Conservation (phyloP, 2,888 invertebrate species). For the Meliscaeva auricollis region DNA sequence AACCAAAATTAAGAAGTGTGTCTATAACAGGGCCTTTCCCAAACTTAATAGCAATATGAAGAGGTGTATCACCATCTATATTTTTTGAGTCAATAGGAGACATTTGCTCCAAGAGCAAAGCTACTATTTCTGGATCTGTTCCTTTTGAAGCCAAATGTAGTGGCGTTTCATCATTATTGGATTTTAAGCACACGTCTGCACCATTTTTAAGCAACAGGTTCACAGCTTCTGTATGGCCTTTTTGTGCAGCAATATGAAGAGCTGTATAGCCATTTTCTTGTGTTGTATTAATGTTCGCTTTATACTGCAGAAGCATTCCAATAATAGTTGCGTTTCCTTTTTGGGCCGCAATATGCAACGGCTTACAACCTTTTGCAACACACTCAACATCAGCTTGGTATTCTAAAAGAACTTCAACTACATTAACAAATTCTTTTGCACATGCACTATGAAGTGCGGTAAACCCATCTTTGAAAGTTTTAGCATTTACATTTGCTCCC, state of each 20-base stretch:
- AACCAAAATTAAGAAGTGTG: background rate
- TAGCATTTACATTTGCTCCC: conserved; percentile 24
- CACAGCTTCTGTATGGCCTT: background rate
- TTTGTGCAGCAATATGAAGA: background rate
- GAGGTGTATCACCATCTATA: background rate
- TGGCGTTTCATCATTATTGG: background rate
- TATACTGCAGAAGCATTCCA: background rate
- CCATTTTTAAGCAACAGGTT: background rate
- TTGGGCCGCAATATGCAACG: background rate
- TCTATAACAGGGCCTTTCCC: background rate
- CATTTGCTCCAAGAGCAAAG: background rate
- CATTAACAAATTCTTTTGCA: background rate
- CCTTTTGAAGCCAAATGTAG: background rate
- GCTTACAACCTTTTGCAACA: background rate
- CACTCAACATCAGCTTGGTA: conserved; percentile 15
- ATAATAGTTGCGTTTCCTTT: background rate
- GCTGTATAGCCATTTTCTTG: conserved; percentile 2
- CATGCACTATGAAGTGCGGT: conserved; percentile 24
- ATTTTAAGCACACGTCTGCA: background rate
- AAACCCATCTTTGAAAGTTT: background rate
- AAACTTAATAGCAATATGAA: background rate
- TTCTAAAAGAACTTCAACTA: conserved; percentile 27
- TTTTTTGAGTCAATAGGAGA: background rate
- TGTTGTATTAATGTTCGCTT: background rate
- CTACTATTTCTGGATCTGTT: background rate